Evolutionary conservation across 2,888 invertebrate species (phyloP).

Genomic region (Polydrusus tereticollis): DNA sequence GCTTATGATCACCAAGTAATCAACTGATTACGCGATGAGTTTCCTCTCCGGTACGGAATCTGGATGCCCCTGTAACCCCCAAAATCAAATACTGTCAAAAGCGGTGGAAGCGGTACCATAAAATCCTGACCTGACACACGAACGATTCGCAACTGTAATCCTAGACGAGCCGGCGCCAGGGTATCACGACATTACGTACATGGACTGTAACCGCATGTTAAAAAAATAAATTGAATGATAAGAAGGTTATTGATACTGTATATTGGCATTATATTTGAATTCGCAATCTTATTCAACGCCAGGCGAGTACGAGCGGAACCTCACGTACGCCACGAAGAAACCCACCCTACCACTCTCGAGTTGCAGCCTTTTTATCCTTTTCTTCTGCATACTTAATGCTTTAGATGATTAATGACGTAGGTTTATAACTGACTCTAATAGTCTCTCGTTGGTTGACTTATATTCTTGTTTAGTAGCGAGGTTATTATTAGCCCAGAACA

Average conservation of each 20-base stretch:
- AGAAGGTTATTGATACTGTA: conserved; percentile 35
- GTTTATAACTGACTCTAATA: conserved; percentile 5
- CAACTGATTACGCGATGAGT: too few relatives aligned
- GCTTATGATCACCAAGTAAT: too few relatives aligned
- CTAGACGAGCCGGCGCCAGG: conserved; percentile 17
- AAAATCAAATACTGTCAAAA: too few relatives aligned
- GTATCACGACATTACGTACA: background rate
- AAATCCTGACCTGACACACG: background rate
- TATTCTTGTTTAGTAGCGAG: conserved; percentile 5
- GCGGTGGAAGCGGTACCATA: background rate
- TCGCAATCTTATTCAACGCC: conserved; percentile 25
- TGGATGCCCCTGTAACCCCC: too few relatives aligned
- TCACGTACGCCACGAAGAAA: conserved; percentile 45
- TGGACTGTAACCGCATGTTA: conserved; percentile 16
- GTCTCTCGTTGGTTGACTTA: conserved; percentile 5
- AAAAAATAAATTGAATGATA: conserved; percentile 37
- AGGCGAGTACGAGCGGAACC: conserved; percentile 27
- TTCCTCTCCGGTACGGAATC: too few relatives aligned
- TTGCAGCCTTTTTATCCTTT: conserved; percentile 30
- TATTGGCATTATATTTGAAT: conserved; percentile 31
- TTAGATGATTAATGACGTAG: conserved; percentile 26
- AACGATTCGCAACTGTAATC: background rate
- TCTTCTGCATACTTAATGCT: background rate
- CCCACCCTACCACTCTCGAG: conserved; percentile 39
- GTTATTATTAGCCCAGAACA: background rate